Base-by-base conservation (phyloP, 1,140 invertebrate species). In the Arctopsyche grandis region DNA sequence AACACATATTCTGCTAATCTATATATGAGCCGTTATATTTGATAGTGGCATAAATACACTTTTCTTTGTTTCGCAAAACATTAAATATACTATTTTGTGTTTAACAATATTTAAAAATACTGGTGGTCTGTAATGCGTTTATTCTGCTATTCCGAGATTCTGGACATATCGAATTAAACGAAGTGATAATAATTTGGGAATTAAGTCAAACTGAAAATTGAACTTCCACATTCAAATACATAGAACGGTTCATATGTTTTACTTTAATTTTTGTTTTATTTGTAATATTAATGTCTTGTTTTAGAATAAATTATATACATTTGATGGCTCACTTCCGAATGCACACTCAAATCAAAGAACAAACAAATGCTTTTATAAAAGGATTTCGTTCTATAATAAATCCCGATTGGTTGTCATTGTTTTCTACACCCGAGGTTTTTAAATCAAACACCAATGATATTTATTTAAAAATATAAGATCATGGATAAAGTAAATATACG, bases 291-390 rank as follows among this genome's bases (percentile, higher is more conserved):
- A 81, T 16, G 7, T 38, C 29, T 38, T 38, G 29, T 86, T 90
- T 84, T 85, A 96, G 95, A 89, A 98, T 99, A 77, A 95, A 95
- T 84, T 99, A 99, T 86, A 98, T 99, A 63, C 98, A 99, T 87
- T 89, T 97, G 82, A 99, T 99, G 97, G 98, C 99, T 1, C 97
- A 98, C 86, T 99, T 99, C 86, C 93, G 97, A 80, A 98, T 99
- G 94, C 96, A 99, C 84, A 94, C 94, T 5, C 98, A 99, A 90
- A 99, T 98, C 78, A 95, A 95, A 84, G 96, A 99, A 74, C 99
- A 99, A 89, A 98, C 97, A 0, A 91, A 94, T 56, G 96, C 98
- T 7, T 99, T 99, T 85, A 97, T 98, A 43, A 93, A 94, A 84
- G 99, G 99, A 1, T 99, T 99, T 86, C 91, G 97, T 80, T 95